phyloP scores from a whole-genome alignment of 2,888 invertebrate genomes.

The Frankliniella fusca region DNA sequence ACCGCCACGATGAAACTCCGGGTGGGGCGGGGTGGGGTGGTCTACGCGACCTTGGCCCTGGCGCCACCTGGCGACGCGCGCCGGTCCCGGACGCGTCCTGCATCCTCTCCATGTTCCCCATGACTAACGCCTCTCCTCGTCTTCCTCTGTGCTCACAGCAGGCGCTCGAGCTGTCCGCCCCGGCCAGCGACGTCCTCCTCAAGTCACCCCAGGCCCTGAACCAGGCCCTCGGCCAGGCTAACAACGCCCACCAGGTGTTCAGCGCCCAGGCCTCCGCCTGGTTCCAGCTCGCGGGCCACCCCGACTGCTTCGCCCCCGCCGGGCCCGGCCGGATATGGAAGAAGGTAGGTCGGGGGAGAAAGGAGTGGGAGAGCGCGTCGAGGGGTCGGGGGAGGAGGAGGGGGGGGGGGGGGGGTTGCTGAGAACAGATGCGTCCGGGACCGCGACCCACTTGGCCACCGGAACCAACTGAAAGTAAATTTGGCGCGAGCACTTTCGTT shows the following conservation, averaged over 20 bases:
- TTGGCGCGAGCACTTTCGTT: not conserved
- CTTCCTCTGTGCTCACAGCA: slow-evolving; percentile 59
- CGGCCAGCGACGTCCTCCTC: slow-evolving; percentile 80
- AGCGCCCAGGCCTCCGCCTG: slow-evolving; percentile 50
- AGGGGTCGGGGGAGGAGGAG: slow-evolving; percentile 70
- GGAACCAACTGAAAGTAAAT: slow-evolving; percentile 16
- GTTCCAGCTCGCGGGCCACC: slow-evolving; percentile 92
- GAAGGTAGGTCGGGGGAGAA: slow-evolving; percentile 73
- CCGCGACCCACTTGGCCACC: slow-evolving; percentile 9
- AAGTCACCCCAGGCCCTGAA: slow-evolving; percentile 39
- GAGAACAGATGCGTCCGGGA: slow-evolving; percentile 60
- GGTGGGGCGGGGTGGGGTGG: slow-evolving; percentile 38
- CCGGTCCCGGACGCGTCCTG: no score
- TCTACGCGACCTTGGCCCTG: slow-evolving; percentile 48
- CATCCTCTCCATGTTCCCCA: slow-evolving; percentile 51
- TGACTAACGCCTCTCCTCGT: slow-evolving; percentile 43
- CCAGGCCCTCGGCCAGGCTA: slow-evolving; percentile 39
- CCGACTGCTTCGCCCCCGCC: slow-evolving; percentile 87
- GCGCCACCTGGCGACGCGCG: no score
- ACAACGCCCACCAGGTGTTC: slow-evolving; percentile 39
- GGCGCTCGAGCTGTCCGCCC: slow-evolving; percentile 84
- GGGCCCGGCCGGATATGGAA: slow-evolving; percentile 93
- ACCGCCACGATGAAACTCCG: no score
- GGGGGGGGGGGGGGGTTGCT: slow-evolving; percentile 57
- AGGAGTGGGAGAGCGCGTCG: slow-evolving; percentile 62